Percentiles rank a stretch among this genome's conserved stretches.
phyloP scores from a whole-genome alignment of 2,113 vertebrate genomes.

The Sitta europaea region DNA sequence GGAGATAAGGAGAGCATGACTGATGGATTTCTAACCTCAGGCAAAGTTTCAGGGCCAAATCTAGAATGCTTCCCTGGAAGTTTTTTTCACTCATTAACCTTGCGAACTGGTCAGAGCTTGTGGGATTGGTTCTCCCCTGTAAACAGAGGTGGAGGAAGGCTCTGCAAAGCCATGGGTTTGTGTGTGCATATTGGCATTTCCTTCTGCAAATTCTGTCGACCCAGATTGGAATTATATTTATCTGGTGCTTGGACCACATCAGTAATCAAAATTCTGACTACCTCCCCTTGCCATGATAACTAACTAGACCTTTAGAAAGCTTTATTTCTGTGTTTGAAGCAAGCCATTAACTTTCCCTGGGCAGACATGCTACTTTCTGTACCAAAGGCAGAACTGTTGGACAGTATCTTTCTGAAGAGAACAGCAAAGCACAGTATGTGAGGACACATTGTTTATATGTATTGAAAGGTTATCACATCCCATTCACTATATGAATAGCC shows the following conservation, averaged over 20 bases:
- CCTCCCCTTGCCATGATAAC: background rate
- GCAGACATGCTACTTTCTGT: background rate
- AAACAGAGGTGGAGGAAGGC: background rate
- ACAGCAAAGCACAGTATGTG: constrained; percentile 46
- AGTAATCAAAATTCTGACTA: background rate
- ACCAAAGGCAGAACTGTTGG: background rate
- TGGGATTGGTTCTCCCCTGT: background rate
- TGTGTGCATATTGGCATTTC: background rate
- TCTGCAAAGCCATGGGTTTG: background rate
- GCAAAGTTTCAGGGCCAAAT: background rate
- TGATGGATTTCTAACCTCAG: background rate
- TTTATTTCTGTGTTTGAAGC: background rate
- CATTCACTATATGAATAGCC: constrained; percentile 55
- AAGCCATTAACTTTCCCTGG: background rate
- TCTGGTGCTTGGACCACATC: background rate
- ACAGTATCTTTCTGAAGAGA: constrained; percentile 37
- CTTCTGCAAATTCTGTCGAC: background rate
- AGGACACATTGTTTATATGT: constrained; percentile 67
- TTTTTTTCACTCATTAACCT: background rate
- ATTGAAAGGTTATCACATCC: constrained; percentile 67
- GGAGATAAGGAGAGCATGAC: background rate
- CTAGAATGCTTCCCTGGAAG: background rate
- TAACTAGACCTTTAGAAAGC: background rate
- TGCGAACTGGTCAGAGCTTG: background rate
- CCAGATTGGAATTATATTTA: background rate